Evolutionary conservation across 2,888 invertebrate species (phyloP).

Genomic region (Mystacides longicornis): DNA sequence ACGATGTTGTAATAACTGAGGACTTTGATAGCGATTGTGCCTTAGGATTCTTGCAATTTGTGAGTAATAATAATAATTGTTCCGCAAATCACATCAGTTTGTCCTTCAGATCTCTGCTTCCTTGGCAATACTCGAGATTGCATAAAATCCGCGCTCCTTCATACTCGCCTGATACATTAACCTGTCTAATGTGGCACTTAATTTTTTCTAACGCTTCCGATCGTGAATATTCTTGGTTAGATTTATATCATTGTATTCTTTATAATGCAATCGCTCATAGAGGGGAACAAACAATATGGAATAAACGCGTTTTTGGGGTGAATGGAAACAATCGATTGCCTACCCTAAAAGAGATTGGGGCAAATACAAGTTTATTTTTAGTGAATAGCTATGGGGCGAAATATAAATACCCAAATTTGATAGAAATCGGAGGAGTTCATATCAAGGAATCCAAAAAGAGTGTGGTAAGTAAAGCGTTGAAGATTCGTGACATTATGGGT

Average conservation of each 20-base stretch:
- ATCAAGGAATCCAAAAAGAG: conserved; percentile 26
- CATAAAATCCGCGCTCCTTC: conserved; percentile 35
- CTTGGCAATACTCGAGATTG: conserved; percentile 34
- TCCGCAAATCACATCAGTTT: conserved; percentile 34
- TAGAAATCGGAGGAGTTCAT: conserved; percentile 40
- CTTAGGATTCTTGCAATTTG: conserved; percentile 11
- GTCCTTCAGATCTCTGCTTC: conserved; percentile 33
- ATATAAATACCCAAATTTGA: conserved; percentile 32
- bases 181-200: conserved; percentile 29
- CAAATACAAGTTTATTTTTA: conserved; percentile 36
- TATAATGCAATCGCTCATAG: conserved; percentile 12
- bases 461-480: too few species aligned
- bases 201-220: conserved; percentile 32
- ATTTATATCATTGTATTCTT: conserved; percentile 11
- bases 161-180: conserved; percentile 33
- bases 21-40: conserved; percentile 14
- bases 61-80: conserved; percentile 4
- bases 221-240: conserved; percentile 23
- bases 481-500: too few species aligned
- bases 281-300: conserved; percentile 13
- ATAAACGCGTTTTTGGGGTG: conserved; percentile 10
- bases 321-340: too few species aligned
- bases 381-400: conserved; percentile 33
- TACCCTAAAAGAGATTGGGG: conserved; percentile 30
- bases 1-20: conserved; percentile 13